Evolutionary conservation across 1,140 invertebrate genomes (phyloP).

Genomic region (Atta colombica): DNA sequence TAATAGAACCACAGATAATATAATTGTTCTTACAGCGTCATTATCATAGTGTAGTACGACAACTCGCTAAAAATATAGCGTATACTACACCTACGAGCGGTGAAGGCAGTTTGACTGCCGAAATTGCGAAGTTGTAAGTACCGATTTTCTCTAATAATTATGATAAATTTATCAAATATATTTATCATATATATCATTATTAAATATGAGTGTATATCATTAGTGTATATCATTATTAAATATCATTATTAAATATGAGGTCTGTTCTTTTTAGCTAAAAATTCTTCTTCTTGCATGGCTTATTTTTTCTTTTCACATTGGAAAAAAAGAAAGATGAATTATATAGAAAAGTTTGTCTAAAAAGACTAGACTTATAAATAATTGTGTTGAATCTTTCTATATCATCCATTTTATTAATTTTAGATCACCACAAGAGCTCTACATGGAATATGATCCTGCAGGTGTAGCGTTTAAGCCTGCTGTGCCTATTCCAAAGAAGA

Average conservation of each 20-base stretch:
- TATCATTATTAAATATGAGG: too few species aligned
- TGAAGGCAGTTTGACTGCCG: conserved; percentile 87
- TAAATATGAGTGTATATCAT: too few species aligned
- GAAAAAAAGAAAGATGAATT: too few species aligned
- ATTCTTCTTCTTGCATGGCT: too few species aligned
- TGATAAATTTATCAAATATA: background rate
- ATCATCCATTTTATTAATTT: conserved; percentile 65
- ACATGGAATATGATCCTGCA: conserved; percentile 80
- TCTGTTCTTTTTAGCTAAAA: too few species aligned
- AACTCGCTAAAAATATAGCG: conserved; percentile 88
- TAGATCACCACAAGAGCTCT: conserved; percentile 81
- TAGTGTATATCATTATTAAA: too few species aligned
- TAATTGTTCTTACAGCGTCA: conserved; percentile 86
- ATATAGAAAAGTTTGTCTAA: too few species aligned
- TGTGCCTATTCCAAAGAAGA: conserved; percentile 79
- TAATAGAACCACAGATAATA: background rate
- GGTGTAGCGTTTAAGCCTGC: conserved; percentile 83
- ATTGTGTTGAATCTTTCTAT: background rate
- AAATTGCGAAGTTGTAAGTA: conserved; percentile 89
- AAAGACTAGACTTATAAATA: too few species aligned
- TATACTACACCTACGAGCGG: conserved; percentile 87
- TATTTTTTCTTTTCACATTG: too few species aligned
- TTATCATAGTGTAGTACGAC: conserved; percentile 91
- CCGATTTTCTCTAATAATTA: background rate
- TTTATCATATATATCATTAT: too few species aligned